phyloP scores from a whole-genome alignment of 2,888 invertebrate species.

The Trichacis sp. region DNA sequence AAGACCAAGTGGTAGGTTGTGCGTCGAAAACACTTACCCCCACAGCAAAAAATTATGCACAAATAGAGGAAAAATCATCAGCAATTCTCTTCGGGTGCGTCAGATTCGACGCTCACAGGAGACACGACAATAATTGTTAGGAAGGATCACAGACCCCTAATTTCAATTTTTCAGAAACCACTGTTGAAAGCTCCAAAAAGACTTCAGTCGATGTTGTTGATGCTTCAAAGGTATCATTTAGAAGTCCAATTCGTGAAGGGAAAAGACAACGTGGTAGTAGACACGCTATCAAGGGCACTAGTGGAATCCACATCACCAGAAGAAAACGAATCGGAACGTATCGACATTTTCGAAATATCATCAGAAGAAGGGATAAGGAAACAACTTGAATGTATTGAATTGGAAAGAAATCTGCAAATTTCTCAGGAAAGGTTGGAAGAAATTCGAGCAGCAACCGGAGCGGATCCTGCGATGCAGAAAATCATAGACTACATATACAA shows the following conservation, averaged over 20 bases:
- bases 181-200: constrained; percentile 17
- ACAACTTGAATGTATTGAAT: background rate
- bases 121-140: constrained; percentile 41
- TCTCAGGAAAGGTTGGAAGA: too few relatives aligned
- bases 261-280: constrained; percentile 10
- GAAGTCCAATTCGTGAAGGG: constrained; percentile 8
- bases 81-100: constrained; percentile 54
- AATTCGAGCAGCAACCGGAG: too few relatives aligned
- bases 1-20: constrained; percentile 55
- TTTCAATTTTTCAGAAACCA: constrained; percentile 47
- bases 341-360: background rate
- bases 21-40: constrained; percentile 54
- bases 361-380: background rate
- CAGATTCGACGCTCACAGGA: constrained; percentile 54
- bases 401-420: too few relatives aligned
- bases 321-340: background rate
- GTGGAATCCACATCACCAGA: too few relatives aligned
- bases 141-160: constrained; percentile 54
- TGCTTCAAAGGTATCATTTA: constrained; percentile 8
- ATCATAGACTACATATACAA: too few relatives aligned
- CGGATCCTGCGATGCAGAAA: too few relatives aligned
- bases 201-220: constrained; percentile 12
- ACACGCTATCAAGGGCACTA: constrained; percentile 12
- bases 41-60: constrained; percentile 48
- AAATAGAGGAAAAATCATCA: constrained; percentile 57